Evolutionary conservation across 2,113 vertebrate species (phyloP), one percentile per base, ranked within the genome.

Genomic region (Lota lota): DNA sequence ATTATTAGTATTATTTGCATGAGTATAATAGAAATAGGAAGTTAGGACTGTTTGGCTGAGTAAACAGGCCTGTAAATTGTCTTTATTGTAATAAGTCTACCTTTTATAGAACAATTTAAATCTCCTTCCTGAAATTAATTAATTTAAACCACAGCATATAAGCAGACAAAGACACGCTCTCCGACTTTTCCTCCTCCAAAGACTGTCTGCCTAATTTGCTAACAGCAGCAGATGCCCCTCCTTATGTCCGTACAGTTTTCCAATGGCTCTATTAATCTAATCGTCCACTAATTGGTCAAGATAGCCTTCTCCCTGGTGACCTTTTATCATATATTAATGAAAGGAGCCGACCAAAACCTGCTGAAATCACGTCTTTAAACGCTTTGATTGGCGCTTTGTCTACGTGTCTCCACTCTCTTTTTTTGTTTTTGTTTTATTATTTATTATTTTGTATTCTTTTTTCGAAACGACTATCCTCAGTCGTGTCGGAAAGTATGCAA

Each of bases 191-290:
- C 64, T 54, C 47, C 60, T 73, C 74, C 40, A 66, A 28, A 79
- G 82, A 81, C 82, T 72, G 62, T 78, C 68, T 61, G 63, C 59
- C 72, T 85, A 85, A 90, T 87, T 82, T 81, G 75, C 85, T 74
- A 74, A 83, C 65, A 79, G 66, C 80, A 79, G 79, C 73, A 79
- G 51, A 72, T 67, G 67, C 77, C 61, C 79, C 76, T 82, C 76
- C 74, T 89, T 66, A 81, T 83, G 72, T 78, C 72, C 24, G 21
- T 79, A 79, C 79, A 76, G 82, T 82, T 85, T 90, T 47, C 87
- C 88, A 91, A 87, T 85, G 88, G 87, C 79, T 88, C 84, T 74
- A 85, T 86, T 89, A 85, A 91, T 91, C 87, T 92, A 89, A 90
- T 87, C 76, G 70, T 76, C 79, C 75, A 84, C 84, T 90, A 90